Percentiles rank a stretch among this genome's conserved stretches.
These are phyloP conservation scores for human DNA, from an alignment of 2,113 vertebrate species.

Conservation along the genomic window DNA sequence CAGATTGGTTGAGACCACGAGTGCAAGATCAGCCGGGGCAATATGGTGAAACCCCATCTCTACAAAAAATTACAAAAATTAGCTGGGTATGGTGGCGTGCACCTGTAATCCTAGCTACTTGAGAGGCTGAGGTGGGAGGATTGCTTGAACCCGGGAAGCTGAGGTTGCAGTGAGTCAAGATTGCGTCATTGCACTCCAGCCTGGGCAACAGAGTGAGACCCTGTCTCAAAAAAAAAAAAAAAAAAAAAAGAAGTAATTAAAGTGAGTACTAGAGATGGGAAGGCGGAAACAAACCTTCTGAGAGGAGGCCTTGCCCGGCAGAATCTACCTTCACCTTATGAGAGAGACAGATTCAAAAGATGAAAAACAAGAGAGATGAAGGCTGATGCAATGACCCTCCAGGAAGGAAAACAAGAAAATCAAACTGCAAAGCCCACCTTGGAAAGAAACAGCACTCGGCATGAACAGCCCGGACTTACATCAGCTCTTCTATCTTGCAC, in stretches of 20 bases:
- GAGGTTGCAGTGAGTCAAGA: no score
- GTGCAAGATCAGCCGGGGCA: no score
- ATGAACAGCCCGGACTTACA: not conserved
- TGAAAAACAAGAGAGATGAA: fast-evolving
- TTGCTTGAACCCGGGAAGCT: no score
- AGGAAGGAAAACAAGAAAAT: not conserved
- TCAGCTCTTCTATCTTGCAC: not conserved
- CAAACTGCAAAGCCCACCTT: fast-evolving
- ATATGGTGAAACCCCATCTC: no score
- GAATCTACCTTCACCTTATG: not conserved
- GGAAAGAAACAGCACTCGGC: fast-evolving
- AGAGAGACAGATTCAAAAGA: not conserved
- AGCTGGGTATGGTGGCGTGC: no score
- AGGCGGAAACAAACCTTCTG: not conserved
- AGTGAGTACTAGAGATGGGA: not conserved
- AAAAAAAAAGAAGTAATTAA: not conserved
- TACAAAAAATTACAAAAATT: no score
- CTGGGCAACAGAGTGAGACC: no score
- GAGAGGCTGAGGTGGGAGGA: no score
- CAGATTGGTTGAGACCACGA: no score
- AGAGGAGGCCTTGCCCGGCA: not conserved
- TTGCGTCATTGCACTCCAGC: no score
- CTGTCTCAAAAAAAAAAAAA: no score
- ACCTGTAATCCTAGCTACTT: no score
- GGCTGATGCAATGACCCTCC: fast-evolving